These are phyloP conservation scores for Wasmannia auropunctata DNA, from an alignment of 1,140 invertebrate genomes.

Conservation along the genomic window DNA sequence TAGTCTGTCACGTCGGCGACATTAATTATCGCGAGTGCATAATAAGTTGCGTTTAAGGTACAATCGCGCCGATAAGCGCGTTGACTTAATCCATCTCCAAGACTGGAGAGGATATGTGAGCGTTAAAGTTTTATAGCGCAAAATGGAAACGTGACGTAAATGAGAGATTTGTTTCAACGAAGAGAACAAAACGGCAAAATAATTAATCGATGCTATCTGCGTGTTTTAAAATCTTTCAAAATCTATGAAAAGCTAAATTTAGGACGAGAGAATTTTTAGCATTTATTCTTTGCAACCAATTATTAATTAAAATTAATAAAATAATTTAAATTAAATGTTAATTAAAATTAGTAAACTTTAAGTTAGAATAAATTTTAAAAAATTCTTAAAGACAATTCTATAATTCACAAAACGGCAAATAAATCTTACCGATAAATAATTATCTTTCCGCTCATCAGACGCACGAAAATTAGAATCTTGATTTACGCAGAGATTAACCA, in stretches of 20 bases:
- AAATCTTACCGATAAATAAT: background rate
- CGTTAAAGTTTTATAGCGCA: constrained; percentile 2
- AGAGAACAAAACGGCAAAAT: background rate
- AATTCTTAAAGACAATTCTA: background rate
- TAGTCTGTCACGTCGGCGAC: constrained; percentile 33
- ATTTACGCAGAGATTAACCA: constrained; percentile 20
- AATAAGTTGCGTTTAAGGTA: constrained; percentile 51
- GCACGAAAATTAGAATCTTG: background rate
- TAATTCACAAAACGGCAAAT: background rate
- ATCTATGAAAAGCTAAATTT: background rate
- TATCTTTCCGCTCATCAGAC: background rate
- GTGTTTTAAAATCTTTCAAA: background rate
- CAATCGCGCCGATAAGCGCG: background rate
- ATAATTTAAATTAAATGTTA: too few relatives aligned
- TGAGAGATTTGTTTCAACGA: constrained; percentile 9
- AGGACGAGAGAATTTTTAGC: background rate
- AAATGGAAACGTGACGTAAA: background rate
- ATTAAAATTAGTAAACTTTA: background rate
- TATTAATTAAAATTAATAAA: background rate
- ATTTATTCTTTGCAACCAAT: background rate
- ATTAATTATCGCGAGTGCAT: constrained; percentile 52
- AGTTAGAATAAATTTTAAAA: background rate
- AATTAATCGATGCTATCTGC: background rate
- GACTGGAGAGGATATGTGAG: background rate
- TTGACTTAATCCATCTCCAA: constrained; percentile 34